phyloP scores from a whole-genome alignment of 2,888 invertebrate genomes.

The Kuschelorhynchus macadamiae region DNA sequence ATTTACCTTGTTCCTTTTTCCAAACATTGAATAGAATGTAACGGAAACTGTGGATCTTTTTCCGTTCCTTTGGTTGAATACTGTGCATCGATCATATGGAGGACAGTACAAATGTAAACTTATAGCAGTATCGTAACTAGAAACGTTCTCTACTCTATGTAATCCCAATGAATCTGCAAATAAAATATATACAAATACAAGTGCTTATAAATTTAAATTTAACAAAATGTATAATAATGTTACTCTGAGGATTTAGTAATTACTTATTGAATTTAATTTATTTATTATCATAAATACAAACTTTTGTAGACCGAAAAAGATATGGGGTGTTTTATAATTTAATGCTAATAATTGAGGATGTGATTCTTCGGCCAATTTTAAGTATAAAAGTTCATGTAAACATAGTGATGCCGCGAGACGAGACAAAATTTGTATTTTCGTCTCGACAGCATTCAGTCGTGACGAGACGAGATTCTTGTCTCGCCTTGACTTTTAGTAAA shows the following conservation, averaged over 20 bases:
- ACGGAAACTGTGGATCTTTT: conserved; percentile 79
- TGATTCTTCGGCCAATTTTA: too few relatives aligned
- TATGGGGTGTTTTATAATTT: too few relatives aligned
- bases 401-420: too few relatives aligned
- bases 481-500: too few relatives aligned
- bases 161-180: conserved; percentile 90
- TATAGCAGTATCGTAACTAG: conserved; percentile 89
- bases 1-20: conserved; percentile 80
- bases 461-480: too few relatives aligned
- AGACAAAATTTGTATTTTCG: too few relatives aligned
- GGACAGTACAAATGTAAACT: conserved; percentile 97
- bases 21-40: conserved; percentile 95
- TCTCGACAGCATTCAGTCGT: too few relatives aligned
- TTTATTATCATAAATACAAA: too few relatives aligned
- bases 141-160: conserved; percentile 95
- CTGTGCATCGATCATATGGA: conserved; percentile 88
- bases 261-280: neutral
- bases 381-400: too few relatives aligned
- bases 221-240: neutral
- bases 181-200: neutral
- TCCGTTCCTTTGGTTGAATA: conserved; percentile 94
- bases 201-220: neutral
- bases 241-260: neutral
- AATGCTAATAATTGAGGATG: too few relatives aligned
- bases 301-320: too few relatives aligned